phyloP scores from a whole-genome alignment of 2,797 vertebrate genomes.

The Sebastes hubbsi region DNA sequence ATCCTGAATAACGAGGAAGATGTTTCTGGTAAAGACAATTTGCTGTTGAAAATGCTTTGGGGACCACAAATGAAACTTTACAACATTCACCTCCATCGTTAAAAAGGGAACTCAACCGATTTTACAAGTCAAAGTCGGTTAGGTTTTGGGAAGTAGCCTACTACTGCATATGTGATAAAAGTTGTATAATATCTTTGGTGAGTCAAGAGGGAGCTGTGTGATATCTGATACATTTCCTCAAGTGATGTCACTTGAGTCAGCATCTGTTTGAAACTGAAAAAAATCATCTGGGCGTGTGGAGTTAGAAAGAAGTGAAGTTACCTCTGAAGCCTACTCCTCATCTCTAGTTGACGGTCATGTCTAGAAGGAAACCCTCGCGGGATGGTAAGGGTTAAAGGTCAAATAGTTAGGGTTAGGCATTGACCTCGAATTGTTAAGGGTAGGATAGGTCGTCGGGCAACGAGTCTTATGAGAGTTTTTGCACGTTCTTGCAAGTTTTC shows the following conservation, averaged over 20 bases:
- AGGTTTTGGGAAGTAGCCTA: background rate
- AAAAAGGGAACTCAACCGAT: background rate
- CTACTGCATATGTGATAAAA: background rate
- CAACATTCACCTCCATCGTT: background rate
- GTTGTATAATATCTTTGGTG: background rate
- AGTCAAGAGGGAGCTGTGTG: background rate
- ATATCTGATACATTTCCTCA: background rate
- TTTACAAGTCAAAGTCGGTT: background rate
- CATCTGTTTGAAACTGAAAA: background rate
- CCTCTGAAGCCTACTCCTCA: background rate
- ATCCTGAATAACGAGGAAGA: background rate
- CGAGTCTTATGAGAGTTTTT: no score
- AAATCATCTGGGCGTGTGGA: background rate
- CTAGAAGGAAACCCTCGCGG: no score
- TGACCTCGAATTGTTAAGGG: no score
- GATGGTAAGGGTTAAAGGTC: no score
- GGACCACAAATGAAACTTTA: background rate
- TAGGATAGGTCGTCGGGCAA: fast-evolving
- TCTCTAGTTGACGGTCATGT: background rate
- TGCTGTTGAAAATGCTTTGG: background rate
- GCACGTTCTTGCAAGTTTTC: no score
- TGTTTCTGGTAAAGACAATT: background rate
- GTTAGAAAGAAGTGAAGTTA: background rate
- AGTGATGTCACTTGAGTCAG: background rate
- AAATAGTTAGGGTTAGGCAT: no score